Evolutionary conservation across 2,888 invertebrate species (phyloP).

Genomic region (Eulithis testata): DNA sequence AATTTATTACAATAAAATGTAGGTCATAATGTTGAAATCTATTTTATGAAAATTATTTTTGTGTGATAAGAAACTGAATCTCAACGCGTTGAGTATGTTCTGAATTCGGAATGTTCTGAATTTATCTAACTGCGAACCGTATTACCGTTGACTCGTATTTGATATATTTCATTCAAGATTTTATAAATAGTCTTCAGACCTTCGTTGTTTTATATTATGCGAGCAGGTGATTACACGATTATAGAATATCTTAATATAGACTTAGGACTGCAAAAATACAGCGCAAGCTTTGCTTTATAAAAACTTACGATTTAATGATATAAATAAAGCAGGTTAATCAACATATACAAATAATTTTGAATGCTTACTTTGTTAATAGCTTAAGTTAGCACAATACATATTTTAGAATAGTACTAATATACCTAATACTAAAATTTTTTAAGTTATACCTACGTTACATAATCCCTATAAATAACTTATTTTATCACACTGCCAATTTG

Average conservation of each 20-base stretch:
- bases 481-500: slow-evolving; percentile 38
- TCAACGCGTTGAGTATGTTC: slow-evolving; percentile 22
- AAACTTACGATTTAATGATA: slow-evolving; percentile 11
- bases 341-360: slow-evolving; percentile 23
- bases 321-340: slow-evolving; percentile 18
- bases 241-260: slow-evolving; percentile 13
- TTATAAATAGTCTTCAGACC: slow-evolving; percentile 8
- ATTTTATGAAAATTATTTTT: slow-evolving; percentile 11
- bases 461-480: slow-evolving; percentile 22
- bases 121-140: too few species aligned
- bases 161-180: neutral
- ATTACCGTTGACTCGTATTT: too few species aligned
- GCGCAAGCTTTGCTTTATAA: slow-evolving; percentile 35
- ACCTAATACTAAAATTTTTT: neutral
- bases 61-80: slow-evolving; percentile 10
- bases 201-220: slow-evolving; percentile 15
- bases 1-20: slow-evolving; percentile 17
- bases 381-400: slow-evolving; percentile 11
- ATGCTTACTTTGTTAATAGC: slow-evolving; percentile 23
- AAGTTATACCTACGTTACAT: slow-evolving; percentile 5
- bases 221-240: slow-evolving; percentile 8
- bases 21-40: slow-evolving; percentile 9
- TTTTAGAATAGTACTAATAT: slow-evolving; percentile 9
- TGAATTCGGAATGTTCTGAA: neutral
- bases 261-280: slow-evolving; percentile 25